These are phyloP conservation scores for Mantis religiosa DNA, from an alignment of 2,888 invertebrate genomes.

Conservation along the genomic window DNA sequence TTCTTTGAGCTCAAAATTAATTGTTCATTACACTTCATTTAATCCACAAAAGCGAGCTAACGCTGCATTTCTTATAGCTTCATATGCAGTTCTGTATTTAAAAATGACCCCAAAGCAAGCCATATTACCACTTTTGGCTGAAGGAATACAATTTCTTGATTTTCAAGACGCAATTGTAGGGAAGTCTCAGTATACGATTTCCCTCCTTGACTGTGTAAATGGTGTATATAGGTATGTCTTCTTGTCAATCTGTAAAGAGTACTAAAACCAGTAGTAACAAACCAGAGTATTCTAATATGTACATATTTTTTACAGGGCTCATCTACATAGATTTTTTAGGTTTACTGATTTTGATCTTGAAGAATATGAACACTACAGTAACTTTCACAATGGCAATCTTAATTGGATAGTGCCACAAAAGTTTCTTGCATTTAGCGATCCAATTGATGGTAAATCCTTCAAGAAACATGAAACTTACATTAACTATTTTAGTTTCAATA, in stretches of 20 bases:
- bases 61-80: conserved; percentile 80
- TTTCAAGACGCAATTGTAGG: conserved; percentile 82
- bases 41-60: conserved; percentile 76
- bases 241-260: neutral
- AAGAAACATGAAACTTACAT: conserved; percentile 79
- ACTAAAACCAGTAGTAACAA: neutral
- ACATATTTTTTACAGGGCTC: conserved; percentile 48
- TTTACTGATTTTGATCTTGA: conserved; percentile 77
- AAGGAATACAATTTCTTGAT: conserved; percentile 45
- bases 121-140: conserved; percentile 55
- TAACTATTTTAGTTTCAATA: conserved; percentile 75
- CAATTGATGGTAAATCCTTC: conserved; percentile 55
- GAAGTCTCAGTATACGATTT: conserved; percentile 66
- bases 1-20: conserved; percentile 62
- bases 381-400: conserved; percentile 80
- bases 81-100: conserved; percentile 71
- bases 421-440: conserved; percentile 84
- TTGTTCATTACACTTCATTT: conserved; percentile 76
- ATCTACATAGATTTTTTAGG: conserved; percentile 69
- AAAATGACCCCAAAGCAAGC: conserved; percentile 67
- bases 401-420: conserved; percentile 75
- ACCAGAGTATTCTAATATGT: neutral
- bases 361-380: conserved; percentile 78
- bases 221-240: conserved; percentile 12
- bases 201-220: conserved; percentile 54